phyloP scores from a whole-genome alignment of 2,113 vertebrate species.

The Bambusicola thoracicus region DNA sequence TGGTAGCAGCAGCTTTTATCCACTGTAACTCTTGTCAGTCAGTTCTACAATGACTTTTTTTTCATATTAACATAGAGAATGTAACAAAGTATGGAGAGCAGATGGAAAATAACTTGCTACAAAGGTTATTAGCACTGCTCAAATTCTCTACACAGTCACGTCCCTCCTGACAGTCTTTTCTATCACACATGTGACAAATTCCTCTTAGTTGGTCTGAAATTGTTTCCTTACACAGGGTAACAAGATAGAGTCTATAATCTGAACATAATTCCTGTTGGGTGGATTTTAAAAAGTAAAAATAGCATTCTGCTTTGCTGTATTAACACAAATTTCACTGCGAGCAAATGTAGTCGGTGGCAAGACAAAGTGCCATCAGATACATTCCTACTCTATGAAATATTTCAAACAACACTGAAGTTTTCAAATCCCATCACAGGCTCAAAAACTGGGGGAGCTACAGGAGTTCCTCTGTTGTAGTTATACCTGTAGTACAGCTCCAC shows the following conservation, averaged over 20 bases:
- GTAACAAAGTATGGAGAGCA: not conserved
- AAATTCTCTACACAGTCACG: not conserved
- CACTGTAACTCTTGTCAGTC: not conserved
- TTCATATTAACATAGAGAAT: not conserved
- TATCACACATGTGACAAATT: not conserved
- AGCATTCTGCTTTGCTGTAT: not conserved
- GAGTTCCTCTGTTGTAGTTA: not conserved
- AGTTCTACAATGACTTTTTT: not conserved
- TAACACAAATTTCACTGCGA: not conserved
- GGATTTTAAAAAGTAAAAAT: not conserved
- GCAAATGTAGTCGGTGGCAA: not conserved
- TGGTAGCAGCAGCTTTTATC: not conserved
- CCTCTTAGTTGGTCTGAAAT: fast-evolving
- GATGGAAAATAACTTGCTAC: not conserved
- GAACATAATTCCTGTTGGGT: not conserved
- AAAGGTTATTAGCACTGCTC: not conserved
- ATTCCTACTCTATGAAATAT: no score
- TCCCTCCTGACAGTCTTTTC: not conserved
- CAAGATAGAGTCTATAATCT: not conserved
- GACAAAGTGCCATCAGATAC: not conserved
- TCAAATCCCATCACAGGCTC: not conserved
- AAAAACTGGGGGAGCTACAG: not conserved
- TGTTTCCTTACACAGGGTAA: no score
- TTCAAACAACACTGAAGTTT: not conserved
- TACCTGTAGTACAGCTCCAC: not conserved